phyloP scores from a whole-genome alignment of 2,113 vertebrate species.

The Elgaria multicarinata region DNA sequence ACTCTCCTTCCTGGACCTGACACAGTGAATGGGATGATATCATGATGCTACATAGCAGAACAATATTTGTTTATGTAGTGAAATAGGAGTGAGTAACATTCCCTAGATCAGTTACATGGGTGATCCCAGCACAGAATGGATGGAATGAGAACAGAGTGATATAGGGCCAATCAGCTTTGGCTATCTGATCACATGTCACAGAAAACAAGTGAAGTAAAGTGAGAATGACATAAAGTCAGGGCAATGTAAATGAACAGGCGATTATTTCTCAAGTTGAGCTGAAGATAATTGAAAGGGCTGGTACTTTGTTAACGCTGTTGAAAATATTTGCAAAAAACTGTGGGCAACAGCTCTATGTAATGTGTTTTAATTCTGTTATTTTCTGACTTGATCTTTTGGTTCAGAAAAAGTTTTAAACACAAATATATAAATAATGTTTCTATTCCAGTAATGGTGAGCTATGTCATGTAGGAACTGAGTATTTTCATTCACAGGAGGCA shows the following conservation, averaged over 20 bases:
- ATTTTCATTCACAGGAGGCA: not conserved
- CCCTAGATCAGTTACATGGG: too few species aligned
- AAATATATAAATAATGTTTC: not conserved
- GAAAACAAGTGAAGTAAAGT: not conserved
- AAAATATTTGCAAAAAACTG: conserved; percentile 2
- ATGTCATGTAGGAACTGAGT: not conserved
- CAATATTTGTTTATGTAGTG: not conserved
- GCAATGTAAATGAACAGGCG: not conserved
- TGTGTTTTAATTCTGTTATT: not conserved
- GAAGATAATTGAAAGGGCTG: not conserved
- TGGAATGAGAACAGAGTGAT: not conserved
- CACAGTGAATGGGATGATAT: not conserved
- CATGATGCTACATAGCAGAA: not conserved
- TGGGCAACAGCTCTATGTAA: not conserved
- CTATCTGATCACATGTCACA: not conserved
- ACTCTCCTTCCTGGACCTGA: not conserved
- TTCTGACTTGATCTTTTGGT: not conserved
- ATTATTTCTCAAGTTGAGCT: not conserved
- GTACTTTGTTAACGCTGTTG: not conserved
- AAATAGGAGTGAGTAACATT: not conserved
- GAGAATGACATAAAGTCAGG: not conserved
- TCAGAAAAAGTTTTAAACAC: not conserved
- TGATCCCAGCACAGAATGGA: not conserved
- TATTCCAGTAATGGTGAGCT: not conserved
- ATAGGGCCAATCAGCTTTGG: not conserved